Evolutionary conservation across 2,888 invertebrate species (phyloP).

Genomic region (Drosophila acutilabella): DNA sequence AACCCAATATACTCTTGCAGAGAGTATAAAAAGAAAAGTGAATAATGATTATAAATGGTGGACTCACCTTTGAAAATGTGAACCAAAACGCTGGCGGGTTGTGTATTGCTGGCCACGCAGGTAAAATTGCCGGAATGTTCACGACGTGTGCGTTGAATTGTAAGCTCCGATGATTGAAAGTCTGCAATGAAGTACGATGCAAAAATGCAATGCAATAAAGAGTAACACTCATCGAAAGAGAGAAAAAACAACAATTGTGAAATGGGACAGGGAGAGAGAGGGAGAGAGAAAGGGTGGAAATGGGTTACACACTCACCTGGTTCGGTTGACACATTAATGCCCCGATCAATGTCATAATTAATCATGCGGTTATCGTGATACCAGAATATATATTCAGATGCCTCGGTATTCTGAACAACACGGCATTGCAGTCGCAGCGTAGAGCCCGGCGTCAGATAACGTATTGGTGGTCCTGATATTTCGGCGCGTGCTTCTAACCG

Average conservation of each 20-base stretch:
- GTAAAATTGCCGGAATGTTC: slow-evolving; percentile 94
- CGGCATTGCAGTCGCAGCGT: slow-evolving; percentile 92
- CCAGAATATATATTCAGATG: slow-evolving; percentile 94
- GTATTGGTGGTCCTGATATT: slow-evolving; percentile 93
- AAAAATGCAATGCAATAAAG: slow-evolving; percentile 30
- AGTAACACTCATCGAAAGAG: not conserved
- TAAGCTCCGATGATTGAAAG: slow-evolving; percentile 85
- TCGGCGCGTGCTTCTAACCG: slow-evolving; percentile 92
- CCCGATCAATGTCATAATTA: slow-evolving; percentile 94
- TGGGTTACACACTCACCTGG: slow-evolving; percentile 86
- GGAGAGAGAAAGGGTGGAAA: not conserved
- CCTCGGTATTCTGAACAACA: slow-evolving; percentile 93
- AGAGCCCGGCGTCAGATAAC: slow-evolving; percentile 94
- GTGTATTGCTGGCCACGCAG: slow-evolving; percentile 95
- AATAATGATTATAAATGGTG: slow-evolving; percentile 3
- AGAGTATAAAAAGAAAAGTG: slow-evolving; percentile 4
- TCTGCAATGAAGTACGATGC: slow-evolving; percentile 70
- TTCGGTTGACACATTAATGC: slow-evolving; percentile 94
- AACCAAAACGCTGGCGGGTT: slow-evolving; percentile 94
- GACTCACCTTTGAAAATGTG: slow-evolving; percentile 94
- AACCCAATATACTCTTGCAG: too few species aligned
- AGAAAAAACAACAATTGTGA: not conserved
- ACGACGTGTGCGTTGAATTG: slow-evolving; percentile 86
- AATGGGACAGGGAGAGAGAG: not conserved
- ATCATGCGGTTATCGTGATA: slow-evolving; percentile 96